A percentile compares a stretch with the other conserved stretches of the same genome.
Conservation (phyloP, 2,888 invertebrate genomes). For the Rutpela maculata region DNA sequence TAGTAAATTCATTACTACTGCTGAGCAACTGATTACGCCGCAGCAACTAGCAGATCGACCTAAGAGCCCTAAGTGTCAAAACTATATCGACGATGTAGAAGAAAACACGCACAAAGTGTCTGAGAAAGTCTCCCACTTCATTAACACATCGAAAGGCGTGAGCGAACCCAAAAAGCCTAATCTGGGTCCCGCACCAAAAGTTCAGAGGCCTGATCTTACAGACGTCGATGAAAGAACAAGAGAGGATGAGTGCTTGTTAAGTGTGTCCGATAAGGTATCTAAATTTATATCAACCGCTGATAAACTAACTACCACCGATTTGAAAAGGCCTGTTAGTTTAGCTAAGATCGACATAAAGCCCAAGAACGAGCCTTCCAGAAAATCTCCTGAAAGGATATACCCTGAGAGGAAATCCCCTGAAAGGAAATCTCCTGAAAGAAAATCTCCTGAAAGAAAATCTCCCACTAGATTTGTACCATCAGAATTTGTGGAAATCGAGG, state of each 20-base stretch:
- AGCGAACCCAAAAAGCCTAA: slow-evolving; percentile 48
- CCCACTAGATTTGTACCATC: slow-evolving; percentile 51
- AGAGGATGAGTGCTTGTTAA: slow-evolving; percentile 78
- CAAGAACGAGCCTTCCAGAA: slow-evolving; percentile 25
- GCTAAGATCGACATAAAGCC: slow-evolving; percentile 60
- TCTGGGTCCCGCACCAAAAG: slow-evolving; percentile 53
- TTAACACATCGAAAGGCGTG: slow-evolving; percentile 57
- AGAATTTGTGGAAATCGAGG: slow-evolving; percentile 61
- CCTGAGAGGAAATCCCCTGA: no score
- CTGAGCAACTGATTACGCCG: slow-evolving; percentile 70
- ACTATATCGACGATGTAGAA: slow-evolving; percentile 70
- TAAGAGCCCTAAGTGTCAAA: slow-evolving; percentile 67
- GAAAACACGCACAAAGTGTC: slow-evolving; percentile 74
- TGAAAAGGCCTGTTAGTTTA: slow-evolving; percentile 57
- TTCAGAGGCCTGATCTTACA: slow-evolving; percentile 56
- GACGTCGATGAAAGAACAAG: slow-evolving; percentile 62
- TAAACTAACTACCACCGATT: slow-evolving; percentile 72
- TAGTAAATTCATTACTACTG: slow-evolving; percentile 79
- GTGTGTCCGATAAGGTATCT: slow-evolving; percentile 81
- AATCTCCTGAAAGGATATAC: slow-evolving; percentile 51
- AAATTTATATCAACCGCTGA: slow-evolving; percentile 80
- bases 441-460: slow-evolving; percentile 51
- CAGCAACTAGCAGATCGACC: slow-evolving; percentile 63
- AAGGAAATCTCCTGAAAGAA: slow-evolving; percentile 53
- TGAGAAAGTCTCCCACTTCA: slow-evolving; percentile 76